Percentiles rank a stretch among this genome's conserved stretches.
Evolutionary conservation across 2,797 vertebrate genomes (phyloP).

Genomic region (Petrocephalus schoutedeni): DNA sequence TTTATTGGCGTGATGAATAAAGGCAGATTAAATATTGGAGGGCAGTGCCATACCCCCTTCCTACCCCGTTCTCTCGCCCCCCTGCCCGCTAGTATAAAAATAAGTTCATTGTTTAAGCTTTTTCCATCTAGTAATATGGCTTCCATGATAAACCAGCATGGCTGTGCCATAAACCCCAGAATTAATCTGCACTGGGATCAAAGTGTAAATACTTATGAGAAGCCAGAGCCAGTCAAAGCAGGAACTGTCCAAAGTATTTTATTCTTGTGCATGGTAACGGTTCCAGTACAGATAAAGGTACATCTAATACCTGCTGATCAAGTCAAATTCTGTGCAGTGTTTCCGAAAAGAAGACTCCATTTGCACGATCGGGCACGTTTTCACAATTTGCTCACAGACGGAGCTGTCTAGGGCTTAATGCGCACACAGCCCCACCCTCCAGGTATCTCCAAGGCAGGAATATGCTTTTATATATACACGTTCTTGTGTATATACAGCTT

Average conservation of each 20-base stretch:
- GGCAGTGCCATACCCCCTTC: background rate
- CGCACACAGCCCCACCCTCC: background rate
- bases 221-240: background rate
- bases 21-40: background rate
- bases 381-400: background rate
- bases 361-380: background rate
- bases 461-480: background rate
- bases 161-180: too few relatives aligned
- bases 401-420: background rate
- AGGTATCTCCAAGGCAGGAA: background rate
- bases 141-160: too few relatives aligned
- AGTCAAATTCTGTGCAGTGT: background rate
- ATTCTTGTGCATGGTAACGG: background rate
- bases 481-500: too few relatives aligned
- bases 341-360: background rate
- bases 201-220: background rate
- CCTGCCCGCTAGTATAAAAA: background rate
- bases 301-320: background rate
- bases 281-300: background rate
- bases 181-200: background rate
- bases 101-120: too few relatives aligned
- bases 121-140: too few relatives aligned
- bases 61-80: background rate
- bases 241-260: background rate
- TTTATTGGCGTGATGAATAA: background rate